These are phyloP conservation scores for Liposcelis brunnea DNA, from an alignment of 2,888 invertebrate species.

Conservation along the genomic window DNA sequence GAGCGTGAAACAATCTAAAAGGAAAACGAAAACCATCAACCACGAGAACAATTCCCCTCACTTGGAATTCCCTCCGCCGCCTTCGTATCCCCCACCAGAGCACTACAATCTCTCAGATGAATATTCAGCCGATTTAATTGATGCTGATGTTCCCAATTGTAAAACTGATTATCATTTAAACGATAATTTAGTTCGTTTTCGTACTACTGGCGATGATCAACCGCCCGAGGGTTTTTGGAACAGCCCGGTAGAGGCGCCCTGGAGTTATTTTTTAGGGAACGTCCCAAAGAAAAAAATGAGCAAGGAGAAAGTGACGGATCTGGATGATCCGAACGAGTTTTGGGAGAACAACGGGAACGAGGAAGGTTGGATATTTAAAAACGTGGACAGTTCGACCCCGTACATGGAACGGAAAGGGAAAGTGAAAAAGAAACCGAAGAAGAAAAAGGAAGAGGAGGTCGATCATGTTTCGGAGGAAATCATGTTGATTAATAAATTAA, in stretches of 20 bases:
- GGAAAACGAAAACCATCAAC: background rate
- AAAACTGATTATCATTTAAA: too few relatives aligned
- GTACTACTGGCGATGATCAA: background rate
- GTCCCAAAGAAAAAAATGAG: too few relatives aligned
- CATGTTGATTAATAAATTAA: conserved; percentile 2
- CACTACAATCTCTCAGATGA: conserved; percentile 17
- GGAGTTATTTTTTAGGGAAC: background rate
- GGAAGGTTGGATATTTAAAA: too few relatives aligned
- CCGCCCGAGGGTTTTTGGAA: conserved; percentile 6
- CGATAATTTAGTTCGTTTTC: background rate
- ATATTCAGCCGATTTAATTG: background rate
- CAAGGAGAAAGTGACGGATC: background rate
- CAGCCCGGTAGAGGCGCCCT: conserved; percentile 7
- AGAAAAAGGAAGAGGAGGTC: background rate
- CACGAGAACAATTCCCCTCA: background rate
- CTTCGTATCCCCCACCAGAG: conserved; percentile 45
- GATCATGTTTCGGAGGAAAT: background rate
- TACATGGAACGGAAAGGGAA: too few relatives aligned
- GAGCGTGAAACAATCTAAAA: background rate
- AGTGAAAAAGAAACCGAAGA: too few relatives aligned
- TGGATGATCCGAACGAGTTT: conserved; percentile 1
- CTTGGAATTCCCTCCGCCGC: conserved; percentile 58
- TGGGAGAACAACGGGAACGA: background rate
- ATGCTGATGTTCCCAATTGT: conserved; percentile 6
- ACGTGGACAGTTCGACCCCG: too few relatives aligned